phyloP scores from a whole-genome alignment of 2,113 vertebrate genomes.

The Silurus meridionalis region DNA sequence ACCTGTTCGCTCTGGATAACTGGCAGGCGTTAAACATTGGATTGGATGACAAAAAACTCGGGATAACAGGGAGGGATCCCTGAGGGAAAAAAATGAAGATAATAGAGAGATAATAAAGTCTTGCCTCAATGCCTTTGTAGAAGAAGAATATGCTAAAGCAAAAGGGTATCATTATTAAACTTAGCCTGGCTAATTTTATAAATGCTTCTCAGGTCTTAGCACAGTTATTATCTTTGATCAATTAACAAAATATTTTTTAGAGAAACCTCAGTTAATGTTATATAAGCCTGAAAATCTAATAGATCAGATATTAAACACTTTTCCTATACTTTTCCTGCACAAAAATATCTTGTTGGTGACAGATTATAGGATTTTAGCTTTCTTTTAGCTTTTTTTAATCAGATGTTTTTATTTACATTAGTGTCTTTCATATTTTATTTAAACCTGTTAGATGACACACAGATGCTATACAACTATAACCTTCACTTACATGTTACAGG shows the following conservation, averaged over 20 bases:
- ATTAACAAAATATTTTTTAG: neutral
- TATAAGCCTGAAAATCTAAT: neutral
- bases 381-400: neutral
- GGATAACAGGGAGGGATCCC: slow-evolving; percentile 69
- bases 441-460: neutral
- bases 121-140: slow-evolving; percentile 56
- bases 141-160: neutral
- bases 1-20: slow-evolving; percentile 78
- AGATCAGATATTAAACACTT: neutral
- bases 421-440: neutral
- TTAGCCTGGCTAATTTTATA: slow-evolving; percentile 56
- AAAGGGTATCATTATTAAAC: neutral
- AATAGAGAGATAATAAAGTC: slow-evolving; percentile 58
- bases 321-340: neutral
- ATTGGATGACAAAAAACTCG: slow-evolving; percentile 67
- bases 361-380: neutral
- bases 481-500: neutral
- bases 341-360: neutral
- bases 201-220: slow-evolving; percentile 17
- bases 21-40: slow-evolving; percentile 71
- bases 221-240: neutral
- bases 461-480: neutral
- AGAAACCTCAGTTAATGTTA: neutral
- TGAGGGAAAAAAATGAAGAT: slow-evolving; percentile 64
- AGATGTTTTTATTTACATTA: neutral